Conservation (phyloP, 1,140 invertebrate genomes). For the Belonocnema kinseyi region DNA sequence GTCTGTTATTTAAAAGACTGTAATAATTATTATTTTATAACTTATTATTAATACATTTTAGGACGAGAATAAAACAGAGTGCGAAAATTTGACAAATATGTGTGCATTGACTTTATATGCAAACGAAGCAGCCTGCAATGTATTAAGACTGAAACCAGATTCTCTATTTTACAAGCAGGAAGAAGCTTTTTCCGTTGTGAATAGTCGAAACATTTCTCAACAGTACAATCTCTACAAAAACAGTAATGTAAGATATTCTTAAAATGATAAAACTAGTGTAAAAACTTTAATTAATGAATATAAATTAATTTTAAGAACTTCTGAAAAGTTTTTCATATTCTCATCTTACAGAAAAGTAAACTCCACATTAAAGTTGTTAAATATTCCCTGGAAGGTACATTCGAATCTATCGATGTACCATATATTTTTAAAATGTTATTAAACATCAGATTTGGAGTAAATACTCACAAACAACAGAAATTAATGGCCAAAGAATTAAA, state of each 20-base stretch:
- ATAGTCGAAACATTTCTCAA: slow-evolving; percentile 74
- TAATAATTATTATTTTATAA: slow-evolving; percentile 31
- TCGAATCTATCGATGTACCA: slow-evolving; percentile 70
- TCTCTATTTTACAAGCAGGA: slow-evolving; percentile 78
- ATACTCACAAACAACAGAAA: slow-evolving; percentile 75
- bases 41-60: slow-evolving; percentile 63
- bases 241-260: slow-evolving; percentile 62
- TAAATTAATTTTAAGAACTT: slow-evolving; percentile 10
- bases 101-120: slow-evolving; percentile 80
- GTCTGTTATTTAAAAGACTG: no score
- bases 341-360: slow-evolving; percentile 68
- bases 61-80: slow-evolving; percentile 77
- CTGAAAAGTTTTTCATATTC: slow-evolving; percentile 28
- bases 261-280: slow-evolving; percentile 8
- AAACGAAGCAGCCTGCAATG: slow-evolving; percentile 75
- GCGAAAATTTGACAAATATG: slow-evolving; percentile 83
- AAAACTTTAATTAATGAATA: slow-evolving; percentile 31
- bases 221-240: slow-evolving; percentile 75
- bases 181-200: slow-evolving; percentile 72
- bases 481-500: slow-evolving; percentile 76
- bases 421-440: slow-evolving; percentile 74
- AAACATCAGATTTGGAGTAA: slow-evolving; percentile 77
- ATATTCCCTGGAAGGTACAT: slow-evolving; percentile 67
- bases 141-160: slow-evolving; percentile 72
- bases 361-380: slow-evolving; percentile 72